These are phyloP conservation scores for Tolypeutes matacus DNA, from an alignment of 2,797 vertebrate species.

Conservation along the genomic window DNA sequence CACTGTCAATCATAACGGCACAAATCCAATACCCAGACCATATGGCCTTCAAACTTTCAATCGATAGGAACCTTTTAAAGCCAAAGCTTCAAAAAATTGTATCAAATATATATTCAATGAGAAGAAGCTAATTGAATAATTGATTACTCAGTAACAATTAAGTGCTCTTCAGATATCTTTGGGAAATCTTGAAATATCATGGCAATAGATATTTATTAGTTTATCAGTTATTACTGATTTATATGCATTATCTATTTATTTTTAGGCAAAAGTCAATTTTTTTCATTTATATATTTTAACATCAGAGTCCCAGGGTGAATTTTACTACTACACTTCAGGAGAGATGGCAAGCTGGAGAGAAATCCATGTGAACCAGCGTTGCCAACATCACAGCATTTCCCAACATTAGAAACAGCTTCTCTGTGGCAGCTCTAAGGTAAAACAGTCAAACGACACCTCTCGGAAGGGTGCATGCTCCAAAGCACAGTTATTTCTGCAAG, in stretches of 20 bases:
- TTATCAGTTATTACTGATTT: constrained; percentile 84
- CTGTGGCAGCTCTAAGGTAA: not conserved
- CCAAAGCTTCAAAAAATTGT: constrained; percentile 87
- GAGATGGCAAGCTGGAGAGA: constrained; percentile 7
- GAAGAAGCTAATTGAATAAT: constrained; percentile 90
- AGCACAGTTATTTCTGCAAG: not conserved
- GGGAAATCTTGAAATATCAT: constrained; percentile 84
- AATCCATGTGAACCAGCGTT: constrained; percentile 63
- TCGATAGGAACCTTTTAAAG: constrained; percentile 89
- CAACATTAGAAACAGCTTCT: constrained; percentile 60
- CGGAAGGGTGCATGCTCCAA: fast-evolving
- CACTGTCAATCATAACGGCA: constrained; percentile 83
- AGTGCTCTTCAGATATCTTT: constrained; percentile 87
- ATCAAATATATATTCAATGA: constrained; percentile 89
- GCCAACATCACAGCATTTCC: constrained; percentile 54
- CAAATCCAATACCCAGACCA: constrained; percentile 87
- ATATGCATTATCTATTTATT: constrained; percentile 80
- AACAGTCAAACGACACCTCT: not conserved
- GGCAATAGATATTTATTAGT: constrained; percentile 87
- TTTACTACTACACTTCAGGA: constrained; percentile 58
- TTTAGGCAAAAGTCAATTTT: constrained; percentile 82
- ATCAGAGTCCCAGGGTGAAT: constrained; percentile 51
- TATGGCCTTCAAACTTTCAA: constrained; percentile 86
- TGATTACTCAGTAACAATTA: constrained; percentile 89
- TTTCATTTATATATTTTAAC: constrained; percentile 84